Percentiles rank a stretch among this genome's conserved stretches.
Conservation (phyloP, 2,888 invertebrate genomes). For the Nasonovia ribisnigri region DNA sequence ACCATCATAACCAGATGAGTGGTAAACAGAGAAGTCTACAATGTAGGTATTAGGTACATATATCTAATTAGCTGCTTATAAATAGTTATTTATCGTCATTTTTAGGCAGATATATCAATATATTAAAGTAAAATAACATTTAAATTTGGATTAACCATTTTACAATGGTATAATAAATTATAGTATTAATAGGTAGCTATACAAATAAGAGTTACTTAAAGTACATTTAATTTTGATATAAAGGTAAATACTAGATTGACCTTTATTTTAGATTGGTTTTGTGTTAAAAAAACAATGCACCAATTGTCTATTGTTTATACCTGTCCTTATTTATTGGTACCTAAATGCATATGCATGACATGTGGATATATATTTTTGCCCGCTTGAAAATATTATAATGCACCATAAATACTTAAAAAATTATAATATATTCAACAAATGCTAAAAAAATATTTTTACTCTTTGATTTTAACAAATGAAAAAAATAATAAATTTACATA, state of each 20-base stretch:
- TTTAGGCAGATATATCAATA: background rate
- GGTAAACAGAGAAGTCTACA: background rate
- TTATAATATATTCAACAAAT: slow-evolving; percentile 25
- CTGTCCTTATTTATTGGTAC: background rate
- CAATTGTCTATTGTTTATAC: background rate
- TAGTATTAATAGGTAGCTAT: background rate
- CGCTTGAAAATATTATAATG: background rate
- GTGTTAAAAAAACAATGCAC: background rate
- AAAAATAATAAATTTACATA: slow-evolving; percentile 2
- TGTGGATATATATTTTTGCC: background rate
- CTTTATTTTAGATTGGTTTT: background rate
- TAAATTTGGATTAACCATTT: background rate
- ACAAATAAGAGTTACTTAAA: background rate
- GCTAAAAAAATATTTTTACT: slow-evolving; percentile 15
- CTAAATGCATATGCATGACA: background rate
- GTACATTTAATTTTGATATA: background rate
- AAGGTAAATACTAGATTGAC: background rate
- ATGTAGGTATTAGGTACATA: background rate
- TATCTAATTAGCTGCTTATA: background rate
- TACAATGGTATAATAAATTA: background rate
- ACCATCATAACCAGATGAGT: background rate
- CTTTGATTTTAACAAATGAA: slow-evolving; percentile 30
- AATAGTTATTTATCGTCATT: background rate
- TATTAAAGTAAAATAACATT: background rate
- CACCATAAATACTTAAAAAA: slow-evolving; percentile 10